A percentile compares a stretch with the other conserved stretches of the same genome.
phyloP scores from a whole-genome alignment of 2,113 vertebrate genomes.

The Climacteris rufus region DNA sequence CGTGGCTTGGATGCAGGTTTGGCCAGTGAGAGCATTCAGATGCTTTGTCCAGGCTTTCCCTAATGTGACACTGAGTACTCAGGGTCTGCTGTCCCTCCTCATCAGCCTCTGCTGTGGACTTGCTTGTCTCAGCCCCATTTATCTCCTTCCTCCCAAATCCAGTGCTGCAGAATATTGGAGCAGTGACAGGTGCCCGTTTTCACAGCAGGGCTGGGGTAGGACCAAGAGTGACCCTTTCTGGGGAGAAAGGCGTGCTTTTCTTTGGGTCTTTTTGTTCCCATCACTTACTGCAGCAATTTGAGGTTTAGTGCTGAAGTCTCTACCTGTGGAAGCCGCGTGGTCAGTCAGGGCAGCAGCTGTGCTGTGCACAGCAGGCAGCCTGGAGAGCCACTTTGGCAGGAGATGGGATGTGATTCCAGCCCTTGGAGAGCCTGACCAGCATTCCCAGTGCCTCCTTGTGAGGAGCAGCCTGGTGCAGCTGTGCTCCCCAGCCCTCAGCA shows the following conservation, averaged over 20 bases:
- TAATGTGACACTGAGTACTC: neutral
- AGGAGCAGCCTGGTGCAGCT: rapidly evolving
- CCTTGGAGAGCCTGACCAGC: neutral
- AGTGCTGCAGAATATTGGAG: neutral
- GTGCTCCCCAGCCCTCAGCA: neutral
- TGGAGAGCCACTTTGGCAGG: neutral
- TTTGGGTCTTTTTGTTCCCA: neutral
- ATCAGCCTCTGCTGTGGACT: neutral
- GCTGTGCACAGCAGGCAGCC: neutral
- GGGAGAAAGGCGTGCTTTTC: neutral
- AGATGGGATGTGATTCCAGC: neutral
- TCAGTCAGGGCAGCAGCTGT: neutral
- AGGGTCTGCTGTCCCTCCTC: neutral
- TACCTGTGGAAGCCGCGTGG: neutral
- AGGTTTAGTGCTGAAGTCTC: neutral
- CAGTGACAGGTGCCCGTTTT: neutral
- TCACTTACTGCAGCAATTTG: neutral
- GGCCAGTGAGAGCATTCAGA: neutral
- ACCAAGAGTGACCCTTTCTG: neutral
- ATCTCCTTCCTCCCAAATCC: neutral
- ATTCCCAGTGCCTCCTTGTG: neutral
- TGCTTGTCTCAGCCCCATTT: neutral
- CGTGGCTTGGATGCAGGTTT: neutral
- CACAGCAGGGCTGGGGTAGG: neutral
- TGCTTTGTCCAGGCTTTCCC: neutral